Conservation (phyloP, 2,888 invertebrate genomes). For the Zygaena filipendulae region DNA sequence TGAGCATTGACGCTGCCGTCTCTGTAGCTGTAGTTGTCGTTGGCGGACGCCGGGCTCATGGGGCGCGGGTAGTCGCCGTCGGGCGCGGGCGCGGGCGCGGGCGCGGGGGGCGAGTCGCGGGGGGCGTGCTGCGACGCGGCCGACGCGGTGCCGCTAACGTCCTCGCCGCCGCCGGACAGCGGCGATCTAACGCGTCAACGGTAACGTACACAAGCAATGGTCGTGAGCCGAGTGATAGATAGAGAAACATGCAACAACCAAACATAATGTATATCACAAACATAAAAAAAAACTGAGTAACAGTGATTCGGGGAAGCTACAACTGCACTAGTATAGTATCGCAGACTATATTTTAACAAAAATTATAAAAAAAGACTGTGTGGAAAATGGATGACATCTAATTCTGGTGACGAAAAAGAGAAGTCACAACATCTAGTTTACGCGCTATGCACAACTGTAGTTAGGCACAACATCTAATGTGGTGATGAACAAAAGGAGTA, state of each 20-base stretch:
- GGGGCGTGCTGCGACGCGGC: slow-evolving; percentile 43
- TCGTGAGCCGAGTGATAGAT: slow-evolving; percentile 65
- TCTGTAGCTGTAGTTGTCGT: slow-evolving; percentile 72
- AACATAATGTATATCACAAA: slow-evolving; percentile 18
- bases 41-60: slow-evolving; percentile 46
- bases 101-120: slow-evolving; percentile 37
- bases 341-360: slow-evolving; percentile 7
- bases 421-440: slow-evolving; percentile 10
- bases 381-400: slow-evolving; percentile 20
- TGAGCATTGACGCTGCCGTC: slow-evolving; percentile 30
- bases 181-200: slow-evolving; percentile 54
- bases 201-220: slow-evolving; percentile 59
- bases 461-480: no score
- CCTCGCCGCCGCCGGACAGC: slow-evolving; percentile 43
- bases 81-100: slow-evolving; percentile 28
- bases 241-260: slow-evolving; percentile 61
- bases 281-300: neutral
- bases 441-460: slow-evolving; percentile 9
- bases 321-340: neutral
- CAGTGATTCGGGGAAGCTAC: neutral
- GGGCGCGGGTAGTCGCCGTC: slow-evolving; percentile 45
- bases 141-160: slow-evolving; percentile 56
- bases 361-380: slow-evolving; percentile 26
- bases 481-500: no score
- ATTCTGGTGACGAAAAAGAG: slow-evolving; percentile 1